phyloP scores from a whole-genome alignment of 2,888 invertebrate genomes.

The Paralinhomoeus sp. region DNA sequence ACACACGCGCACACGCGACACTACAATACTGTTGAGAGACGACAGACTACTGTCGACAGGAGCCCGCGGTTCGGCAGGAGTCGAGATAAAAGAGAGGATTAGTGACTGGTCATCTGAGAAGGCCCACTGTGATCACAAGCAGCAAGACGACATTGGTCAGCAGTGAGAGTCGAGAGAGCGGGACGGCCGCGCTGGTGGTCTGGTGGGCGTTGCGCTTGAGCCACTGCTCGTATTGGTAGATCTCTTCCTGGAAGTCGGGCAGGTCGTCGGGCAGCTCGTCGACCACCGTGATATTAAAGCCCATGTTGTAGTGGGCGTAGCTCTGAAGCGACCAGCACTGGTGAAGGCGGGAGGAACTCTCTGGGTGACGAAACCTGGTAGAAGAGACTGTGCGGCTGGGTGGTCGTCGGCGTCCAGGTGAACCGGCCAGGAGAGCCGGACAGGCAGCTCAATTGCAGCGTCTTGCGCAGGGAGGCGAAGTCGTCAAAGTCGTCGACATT shows the following conservation, averaged over 20 bases:
- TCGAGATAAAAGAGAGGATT: too few species aligned
- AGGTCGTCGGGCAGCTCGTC: conserved; percentile 35
- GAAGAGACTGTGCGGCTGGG: conserved; percentile 63
- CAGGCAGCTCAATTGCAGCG: conserved; percentile 46
- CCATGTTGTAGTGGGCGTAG: conserved; percentile 77
- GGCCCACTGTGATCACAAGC: too few species aligned
- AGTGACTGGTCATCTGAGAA: too few species aligned
- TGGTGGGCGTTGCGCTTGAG: conserved; percentile 4
- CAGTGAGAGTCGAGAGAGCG: too few species aligned
- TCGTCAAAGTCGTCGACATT: conserved; percentile 52
- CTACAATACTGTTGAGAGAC: too few species aligned
- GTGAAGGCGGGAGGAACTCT: too few species aligned
- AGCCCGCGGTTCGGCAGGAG: too few species aligned
- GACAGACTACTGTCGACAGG: too few species aligned
- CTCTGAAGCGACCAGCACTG: conserved; percentile 43
- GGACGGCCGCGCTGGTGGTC: too few species aligned
- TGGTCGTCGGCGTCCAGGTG: conserved; percentile 53
- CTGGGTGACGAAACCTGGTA: too few species aligned
- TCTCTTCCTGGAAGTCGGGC: conserved; percentile 13
- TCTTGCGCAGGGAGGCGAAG: conserved; percentile 61
- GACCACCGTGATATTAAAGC: conserved; percentile 71
- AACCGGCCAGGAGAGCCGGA: conserved; percentile 25
- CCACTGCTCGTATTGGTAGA: conserved; percentile 14
- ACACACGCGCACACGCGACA: too few species aligned
- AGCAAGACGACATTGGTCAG: too few species aligned